Conservation (phyloP, 2,888 invertebrate species). For the Mythimna impura region DNA sequence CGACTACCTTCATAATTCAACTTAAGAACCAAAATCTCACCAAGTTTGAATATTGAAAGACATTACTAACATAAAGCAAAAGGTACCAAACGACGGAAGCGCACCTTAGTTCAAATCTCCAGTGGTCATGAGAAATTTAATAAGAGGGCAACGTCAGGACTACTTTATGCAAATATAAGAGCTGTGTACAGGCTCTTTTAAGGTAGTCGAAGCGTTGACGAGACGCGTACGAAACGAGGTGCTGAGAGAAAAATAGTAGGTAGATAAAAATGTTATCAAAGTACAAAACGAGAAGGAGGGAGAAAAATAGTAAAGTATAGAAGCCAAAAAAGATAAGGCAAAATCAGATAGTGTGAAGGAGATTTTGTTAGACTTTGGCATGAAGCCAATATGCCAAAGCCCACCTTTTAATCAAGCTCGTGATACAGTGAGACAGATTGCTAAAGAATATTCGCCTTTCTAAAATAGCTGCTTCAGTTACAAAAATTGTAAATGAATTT, state of each 20-base stretch:
- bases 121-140: constrained; percentile 74
- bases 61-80: constrained; percentile 31
- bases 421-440: constrained; percentile 12
- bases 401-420: constrained; percentile 16
- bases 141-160: constrained; percentile 66
- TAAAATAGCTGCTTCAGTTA: neutral
- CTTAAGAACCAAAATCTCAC: constrained; percentile 9
- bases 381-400: constrained; percentile 24
- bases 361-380: constrained; percentile 21
- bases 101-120: constrained; percentile 56
- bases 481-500: neutral
- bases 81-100: constrained; percentile 44
- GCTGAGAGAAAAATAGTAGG: neutral
- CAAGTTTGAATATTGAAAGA: constrained; percentile 41
- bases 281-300: neutral
- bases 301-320: neutral
- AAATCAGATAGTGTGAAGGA: neutral
- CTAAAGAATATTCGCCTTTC: constrained; percentile 1
- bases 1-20: constrained; percentile 2
- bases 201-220: constrained; percentile 11
- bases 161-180: constrained; percentile 72
- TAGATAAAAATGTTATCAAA: neutral
- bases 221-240: constrained; percentile 16
- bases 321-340: neutral
- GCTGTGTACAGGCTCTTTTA: constrained; percentile 29